phyloP scores from a whole-genome alignment of 1,140 invertebrate genomes.

The Cydia fagiglandana region DNA sequence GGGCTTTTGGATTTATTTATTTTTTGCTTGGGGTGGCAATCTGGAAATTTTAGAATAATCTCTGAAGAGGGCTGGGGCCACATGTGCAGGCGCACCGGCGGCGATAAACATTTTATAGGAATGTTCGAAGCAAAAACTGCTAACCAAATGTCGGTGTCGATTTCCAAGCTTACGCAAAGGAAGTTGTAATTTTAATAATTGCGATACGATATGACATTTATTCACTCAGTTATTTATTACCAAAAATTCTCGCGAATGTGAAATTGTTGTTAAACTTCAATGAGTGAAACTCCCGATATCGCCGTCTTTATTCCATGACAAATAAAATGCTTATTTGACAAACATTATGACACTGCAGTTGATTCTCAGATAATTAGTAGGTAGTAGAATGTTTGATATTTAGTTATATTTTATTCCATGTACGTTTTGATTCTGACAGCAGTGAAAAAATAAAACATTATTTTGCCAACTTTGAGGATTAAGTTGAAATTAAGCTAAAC shows the following conservation, averaged over 20 bases:
- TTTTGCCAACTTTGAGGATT: neutral
- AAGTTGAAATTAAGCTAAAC: neutral
- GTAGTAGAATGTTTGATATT: too few relatives aligned
- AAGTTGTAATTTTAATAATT: slow-evolving; percentile 31
- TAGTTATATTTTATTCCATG: too few relatives aligned
- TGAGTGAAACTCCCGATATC: neutral
- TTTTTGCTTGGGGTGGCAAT: slow-evolving; percentile 76
- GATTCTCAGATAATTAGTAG: too few relatives aligned
- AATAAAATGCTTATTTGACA: neutral
- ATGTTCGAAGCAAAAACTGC: slow-evolving; percentile 52
- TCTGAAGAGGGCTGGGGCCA: slow-evolving; percentile 59
- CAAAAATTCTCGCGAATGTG: neutral
- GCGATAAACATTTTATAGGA: slow-evolving; percentile 78
- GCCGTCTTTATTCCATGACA: neutral
- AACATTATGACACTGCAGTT: too few relatives aligned
- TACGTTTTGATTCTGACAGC: neutral
- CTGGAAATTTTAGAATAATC: slow-evolving; percentile 77
- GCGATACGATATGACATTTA: slow-evolving; percentile 13
- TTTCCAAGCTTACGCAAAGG: slow-evolving; percentile 26
- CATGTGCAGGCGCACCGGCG: slow-evolving; percentile 61
- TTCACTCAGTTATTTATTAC: neutral
- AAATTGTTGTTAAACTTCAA: neutral
- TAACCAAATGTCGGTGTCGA: slow-evolving; percentile 32
- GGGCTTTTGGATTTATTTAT: slow-evolving; percentile 60
- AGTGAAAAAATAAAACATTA: neutral